phyloP scores from a whole-genome alignment of 64 coral and sea anemone species.

The Actinia tenebrosa region DNA sequence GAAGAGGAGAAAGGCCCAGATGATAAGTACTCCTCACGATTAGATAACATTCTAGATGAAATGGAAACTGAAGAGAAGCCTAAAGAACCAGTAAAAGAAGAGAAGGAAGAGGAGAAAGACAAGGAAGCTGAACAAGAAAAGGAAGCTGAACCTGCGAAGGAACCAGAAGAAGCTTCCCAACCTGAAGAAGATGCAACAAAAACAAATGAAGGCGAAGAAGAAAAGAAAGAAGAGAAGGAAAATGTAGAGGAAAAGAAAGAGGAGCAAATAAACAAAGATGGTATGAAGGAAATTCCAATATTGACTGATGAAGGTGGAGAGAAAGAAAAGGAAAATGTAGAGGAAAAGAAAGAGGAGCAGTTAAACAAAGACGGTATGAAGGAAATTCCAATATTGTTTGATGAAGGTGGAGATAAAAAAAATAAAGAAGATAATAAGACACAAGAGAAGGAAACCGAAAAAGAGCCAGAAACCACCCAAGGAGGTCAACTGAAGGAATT shows the following conservation, averaged over 20 bases:
- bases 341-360: constrained; percentile 12
- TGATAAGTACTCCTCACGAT: constrained; percentile 62
- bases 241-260: constrained; percentile 15
- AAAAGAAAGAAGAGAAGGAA: constrained; percentile 17
- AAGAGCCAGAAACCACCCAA: not conserved
- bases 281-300: not conserved
- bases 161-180: not conserved
- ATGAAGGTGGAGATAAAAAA: constrained; percentile 22
- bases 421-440: constrained; percentile 8
- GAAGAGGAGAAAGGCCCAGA: not conserved
- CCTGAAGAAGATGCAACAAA: not conserved
- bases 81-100: constrained; percentile 16
- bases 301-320: constrained; percentile 14
- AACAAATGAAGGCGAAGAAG: constrained; percentile 14
- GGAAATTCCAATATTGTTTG: not conserved
- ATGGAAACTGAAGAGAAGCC: constrained; percentile 41
- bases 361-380: not conserved
- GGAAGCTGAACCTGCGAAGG: not conserved
- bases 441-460: constrained; percentile 1
- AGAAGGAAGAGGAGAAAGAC: constrained; percentile 21
- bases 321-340: constrained; percentile 11
- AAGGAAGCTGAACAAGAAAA: not conserved
- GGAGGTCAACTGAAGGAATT: not conserved
- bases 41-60: constrained; percentile 62
- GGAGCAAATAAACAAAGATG: not conserved